A percentile compares a stretch with the other conserved stretches of the same genome.
phyloP scores from a whole-genome alignment of 2,888 invertebrate genomes.

The Aphodius granarius region DNA sequence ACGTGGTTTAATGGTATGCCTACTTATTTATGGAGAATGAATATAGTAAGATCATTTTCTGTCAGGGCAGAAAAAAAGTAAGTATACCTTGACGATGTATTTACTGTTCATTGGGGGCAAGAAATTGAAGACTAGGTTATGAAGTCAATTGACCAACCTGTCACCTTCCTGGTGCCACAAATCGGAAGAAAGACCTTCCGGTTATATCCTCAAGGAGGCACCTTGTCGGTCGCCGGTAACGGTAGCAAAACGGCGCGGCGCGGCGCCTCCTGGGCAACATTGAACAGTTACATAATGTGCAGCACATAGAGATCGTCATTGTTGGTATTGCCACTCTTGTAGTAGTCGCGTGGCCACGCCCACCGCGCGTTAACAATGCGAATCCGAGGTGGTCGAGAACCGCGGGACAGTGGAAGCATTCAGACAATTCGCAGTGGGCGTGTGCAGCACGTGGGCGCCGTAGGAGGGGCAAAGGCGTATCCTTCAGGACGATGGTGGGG shows the following conservation, averaged over 20 bases:
- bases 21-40: no score
- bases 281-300: constrained; percentile 30
- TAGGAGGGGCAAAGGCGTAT: constrained; percentile 47
- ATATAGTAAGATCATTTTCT: no score
- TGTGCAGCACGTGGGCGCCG: constrained; percentile 50
- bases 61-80: no score
- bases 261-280: no score
- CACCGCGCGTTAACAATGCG: constrained; percentile 49
- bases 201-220: not conserved
- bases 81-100: no score
- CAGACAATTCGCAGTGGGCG: constrained; percentile 52
- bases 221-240: constrained; percentile 3
- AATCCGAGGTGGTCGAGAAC: constrained; percentile 47
- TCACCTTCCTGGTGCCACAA: not conserved
- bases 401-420: constrained; percentile 36
- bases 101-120: no score
- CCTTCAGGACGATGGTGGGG: constrained; percentile 40
- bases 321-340: constrained; percentile 48
- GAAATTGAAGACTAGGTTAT: not conserved
- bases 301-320: constrained; percentile 40
- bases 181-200: not conserved
- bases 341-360: constrained; percentile 45
- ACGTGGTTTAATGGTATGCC: not conserved
- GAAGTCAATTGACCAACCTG: not conserved
- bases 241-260: constrained; percentile 2